phyloP scores from a whole-genome alignment of 2,113 vertebrate species.

The Maccullochella peelii region DNA sequence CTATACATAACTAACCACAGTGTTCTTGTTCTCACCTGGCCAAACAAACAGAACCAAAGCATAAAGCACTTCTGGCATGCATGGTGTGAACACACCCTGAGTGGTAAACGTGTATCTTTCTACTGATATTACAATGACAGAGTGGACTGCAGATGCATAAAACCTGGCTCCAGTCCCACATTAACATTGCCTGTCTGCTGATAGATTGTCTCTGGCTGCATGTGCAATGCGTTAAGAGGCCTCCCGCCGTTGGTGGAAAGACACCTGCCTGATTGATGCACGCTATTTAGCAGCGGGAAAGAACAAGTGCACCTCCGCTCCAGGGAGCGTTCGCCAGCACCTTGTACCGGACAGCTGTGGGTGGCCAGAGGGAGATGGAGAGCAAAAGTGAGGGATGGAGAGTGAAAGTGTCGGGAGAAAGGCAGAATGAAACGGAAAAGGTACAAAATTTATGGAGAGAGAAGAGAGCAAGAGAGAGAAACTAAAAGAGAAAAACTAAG shows the following conservation, averaged over 20 bases:
- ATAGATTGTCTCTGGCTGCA: slow-evolving; percentile 69
- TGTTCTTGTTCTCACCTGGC: slow-evolving; percentile 61
- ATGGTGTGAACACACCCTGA: neutral
- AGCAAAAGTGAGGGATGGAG: slow-evolving; percentile 20
- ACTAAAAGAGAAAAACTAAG: slow-evolving; percentile 15
- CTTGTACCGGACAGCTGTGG: slow-evolving; percentile 90
- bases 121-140: slow-evolving; percentile 37
- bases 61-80: neutral
- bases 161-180: slow-evolving; percentile 58
- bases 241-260: slow-evolving; percentile 45
- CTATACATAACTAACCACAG: no score
- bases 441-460: neutral
- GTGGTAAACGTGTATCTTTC: slow-evolving; percentile 10
- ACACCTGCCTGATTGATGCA: slow-evolving; percentile 77
- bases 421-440: neutral
- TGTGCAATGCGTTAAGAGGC: slow-evolving; percentile 62
- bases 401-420: neutral
- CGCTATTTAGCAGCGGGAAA: slow-evolving; percentile 79
- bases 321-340: slow-evolving; percentile 84
- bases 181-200: slow-evolving; percentile 57
- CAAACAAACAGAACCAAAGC: slow-evolving; percentile 58
- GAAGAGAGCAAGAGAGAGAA: slow-evolving; percentile 23
- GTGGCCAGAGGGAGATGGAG: slow-evolving; percentile 88
- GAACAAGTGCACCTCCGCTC: slow-evolving; percentile 88
- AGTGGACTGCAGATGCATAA: slow-evolving; percentile 58